Evolutionary conservation across 2,888 invertebrate species (phyloP).

Genomic region (Caenorhabditis sp.): DNA sequence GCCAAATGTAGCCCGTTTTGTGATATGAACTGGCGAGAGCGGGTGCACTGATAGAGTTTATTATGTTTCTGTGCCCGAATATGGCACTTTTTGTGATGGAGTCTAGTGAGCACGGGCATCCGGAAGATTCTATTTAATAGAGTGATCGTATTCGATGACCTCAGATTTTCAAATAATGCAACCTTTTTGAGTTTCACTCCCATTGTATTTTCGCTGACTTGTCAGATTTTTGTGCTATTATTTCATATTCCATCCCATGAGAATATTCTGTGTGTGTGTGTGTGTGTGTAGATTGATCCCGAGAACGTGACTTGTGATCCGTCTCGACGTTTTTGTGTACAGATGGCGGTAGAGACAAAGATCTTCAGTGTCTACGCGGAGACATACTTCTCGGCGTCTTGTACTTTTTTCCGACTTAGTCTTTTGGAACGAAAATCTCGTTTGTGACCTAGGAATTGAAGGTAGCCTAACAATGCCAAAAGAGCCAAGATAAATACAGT

Average conservation of each 20-base stretch:
- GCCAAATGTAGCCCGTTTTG: slow-evolving; percentile 14
- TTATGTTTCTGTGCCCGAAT: background rate
- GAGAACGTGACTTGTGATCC: background rate
- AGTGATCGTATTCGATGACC: background rate
- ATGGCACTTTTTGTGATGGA: background rate
- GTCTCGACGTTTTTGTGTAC: slow-evolving; percentile 2
- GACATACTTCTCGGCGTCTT: background rate
- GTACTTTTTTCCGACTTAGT: background rate
- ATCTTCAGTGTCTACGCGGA: background rate
- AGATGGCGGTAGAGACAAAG: background rate
- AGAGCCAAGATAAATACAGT: too few relatives aligned
- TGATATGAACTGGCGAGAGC: slow-evolving; percentile 4
- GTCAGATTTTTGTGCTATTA: too few relatives aligned
- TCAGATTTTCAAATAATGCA: background rate
- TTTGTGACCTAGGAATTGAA: too few relatives aligned
- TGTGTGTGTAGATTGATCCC: background rate
- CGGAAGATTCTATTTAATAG: background rate
- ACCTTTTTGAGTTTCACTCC: background rate
- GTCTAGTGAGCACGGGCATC: slow-evolving; percentile 2
- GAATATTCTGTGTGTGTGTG: too few relatives aligned
- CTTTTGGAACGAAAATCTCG: too few relatives aligned
- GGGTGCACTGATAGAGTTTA: background rate
- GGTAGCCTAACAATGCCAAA: too few relatives aligned
- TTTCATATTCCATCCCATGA: too few relatives aligned
- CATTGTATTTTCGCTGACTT: background rate